Evolutionary conservation across 2,888 invertebrate genomes (phyloP), one percentile per base, ranked within the genome.

Genomic region (Rotaria magnacalcarata): DNA sequence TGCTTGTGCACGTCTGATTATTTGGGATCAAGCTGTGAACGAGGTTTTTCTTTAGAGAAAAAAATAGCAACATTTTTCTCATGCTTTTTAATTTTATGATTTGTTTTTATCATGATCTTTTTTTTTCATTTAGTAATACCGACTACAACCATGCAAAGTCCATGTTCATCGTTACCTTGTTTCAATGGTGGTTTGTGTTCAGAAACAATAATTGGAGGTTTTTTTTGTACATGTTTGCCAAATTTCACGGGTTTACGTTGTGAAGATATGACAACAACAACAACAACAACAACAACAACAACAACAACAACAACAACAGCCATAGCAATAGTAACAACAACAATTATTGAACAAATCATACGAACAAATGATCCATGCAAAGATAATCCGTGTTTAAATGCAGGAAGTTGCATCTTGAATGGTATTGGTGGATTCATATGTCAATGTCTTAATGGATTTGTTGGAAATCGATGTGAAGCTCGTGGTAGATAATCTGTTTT

Each of bases 1-100:
- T 80, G 80, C 47, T 80, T 47, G n/a, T 80, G 80, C 80, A 47
- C 47, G 47, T 10, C 24, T 47, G 14, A 47, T 10, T 80, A 47
- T 47, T n/a, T 47, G 47, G 80, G 80, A 24, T n/a, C 80, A 21
- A 95, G 95, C 75, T 95, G 95, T 56, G 93, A 93, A 88, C 96
- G 96, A 90, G 94, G 96, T 87, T 96, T 41, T 19, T 34, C 14
- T 34, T 34, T 14, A 16, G 34, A 41, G 34, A 67, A 27, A 16
- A 67, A 19, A 34, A 27, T n/a, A 67, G 11, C n/a, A 27, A 60
- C 21, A 60, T n/a, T 24, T 67, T 34, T n/a, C 47, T 14, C 8
- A 11, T 6, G 10, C 10, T 24, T n/a, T n/a, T n/a, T 4, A 14
- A 10, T 41, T 41, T 41, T 41, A 21, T 50, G 50, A 50, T 11